Evolutionary conservation across 2,113 vertebrate species (phyloP).

Genomic region (Stigmatopora argus): DNA sequence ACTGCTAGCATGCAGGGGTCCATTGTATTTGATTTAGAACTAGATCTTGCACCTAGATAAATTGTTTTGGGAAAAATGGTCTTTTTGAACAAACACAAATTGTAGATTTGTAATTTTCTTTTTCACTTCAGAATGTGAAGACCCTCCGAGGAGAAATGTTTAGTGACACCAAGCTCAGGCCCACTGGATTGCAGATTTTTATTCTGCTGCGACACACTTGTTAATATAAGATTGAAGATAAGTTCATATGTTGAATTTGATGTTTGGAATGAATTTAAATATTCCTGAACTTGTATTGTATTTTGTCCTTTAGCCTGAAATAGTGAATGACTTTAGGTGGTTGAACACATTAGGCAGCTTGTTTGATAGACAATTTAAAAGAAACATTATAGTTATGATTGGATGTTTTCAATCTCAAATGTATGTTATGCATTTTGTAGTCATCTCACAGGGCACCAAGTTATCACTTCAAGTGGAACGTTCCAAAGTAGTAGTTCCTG

Average conservation of each 20-base stretch:
- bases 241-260: conserved; percentile 58
- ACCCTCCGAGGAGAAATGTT: conserved; percentile 45
- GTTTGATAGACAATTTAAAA: conserved; percentile 56
- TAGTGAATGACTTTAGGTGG: conserved; percentile 71
- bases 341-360: conserved; percentile 61
- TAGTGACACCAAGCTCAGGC: conserved; percentile 58
- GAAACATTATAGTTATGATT: conserved; percentile 47
- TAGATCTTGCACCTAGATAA: conserved; percentile 52
- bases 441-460: conserved; percentile 57
- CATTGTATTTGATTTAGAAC: conserved; percentile 54
- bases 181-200: conserved; percentile 53
- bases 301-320: conserved; percentile 71
- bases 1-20: not conserved
- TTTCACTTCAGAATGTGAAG: conserved; percentile 68
- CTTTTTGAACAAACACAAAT: conserved; percentile 54
- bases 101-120: conserved; percentile 59
- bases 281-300: conserved; percentile 65
- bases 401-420: conserved; percentile 64
- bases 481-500: conserved; percentile 53
- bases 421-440: conserved; percentile 69
- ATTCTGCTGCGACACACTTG: conserved; percentile 50
- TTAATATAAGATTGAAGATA: conserved; percentile 28
- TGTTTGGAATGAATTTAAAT: conserved; percentile 55
- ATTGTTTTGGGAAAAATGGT: conserved; percentile 51
- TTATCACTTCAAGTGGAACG: conserved; percentile 63